Base-by-base conservation (phyloP, 2,888 invertebrate genomes). In the Bhutanitis thaidina region DNA sequence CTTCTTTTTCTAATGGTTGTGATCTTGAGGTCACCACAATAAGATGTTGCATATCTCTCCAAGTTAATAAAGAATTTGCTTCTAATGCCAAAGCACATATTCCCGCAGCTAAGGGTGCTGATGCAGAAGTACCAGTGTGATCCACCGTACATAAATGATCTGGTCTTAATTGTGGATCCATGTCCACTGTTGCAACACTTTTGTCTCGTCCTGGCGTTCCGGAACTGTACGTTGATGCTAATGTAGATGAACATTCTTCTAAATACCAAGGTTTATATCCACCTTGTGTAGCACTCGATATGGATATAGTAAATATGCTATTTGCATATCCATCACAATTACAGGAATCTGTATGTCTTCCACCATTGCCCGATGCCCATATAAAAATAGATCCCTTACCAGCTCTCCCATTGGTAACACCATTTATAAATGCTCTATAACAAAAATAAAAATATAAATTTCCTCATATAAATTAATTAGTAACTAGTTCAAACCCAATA, bases 241-340 rank as follows among this genome's bases (percentile, higher is more conserved):
- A 86, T 1, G 99, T 98, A n/a, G 98, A 98, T 1, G 98, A 97
- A 77, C 99, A 99, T 80, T 99, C 98, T 86, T 99, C 99, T 66
- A 99, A 92, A 82, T 99, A 99, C 99, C 99, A 99, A 0, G 99
- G 99, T 75, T 98, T 97, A 74, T 87, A 93, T 79, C 97, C 97
- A 65, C 96, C 95, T 90, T 99, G 97, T 0, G 99, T 98, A 5
- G 98, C 98, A 77, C 98, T 98, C 49, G 98, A 98, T 76, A 99
- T 97, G 60, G 98, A 98, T 61, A 99, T 91, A 1, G 99, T 99
- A 83, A 98, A 99, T 77, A 99, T 98, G 72, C 97, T 98, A 86
- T 99, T 99, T 35, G 99, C 98, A 84, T 99, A 99, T 43, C 99
- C 99, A 82, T 99, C 99, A 87, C 98, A 99, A 83, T 98, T 98